Base-by-base conservation (phyloP, 2,797 vertebrate genomes). In the Rhinoraja longicauda region DNA sequence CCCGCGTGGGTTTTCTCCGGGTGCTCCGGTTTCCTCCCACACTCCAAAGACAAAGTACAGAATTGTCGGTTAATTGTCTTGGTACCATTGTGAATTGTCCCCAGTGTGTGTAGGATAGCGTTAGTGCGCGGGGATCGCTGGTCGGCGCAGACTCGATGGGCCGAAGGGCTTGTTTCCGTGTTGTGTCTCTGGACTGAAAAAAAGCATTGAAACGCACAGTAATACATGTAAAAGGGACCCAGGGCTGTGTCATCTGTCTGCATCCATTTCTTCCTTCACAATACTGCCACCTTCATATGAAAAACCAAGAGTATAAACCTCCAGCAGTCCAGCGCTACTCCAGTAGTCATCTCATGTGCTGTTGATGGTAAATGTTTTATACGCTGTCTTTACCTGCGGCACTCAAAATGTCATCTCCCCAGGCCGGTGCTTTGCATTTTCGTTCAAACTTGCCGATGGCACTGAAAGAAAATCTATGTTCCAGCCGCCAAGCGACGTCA, bases 281-380 rank as follows among this genome's bases (percentile, higher is more conserved):
- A 88, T 24, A 88, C 84, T 88, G 84, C 84, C 84, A 88, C 59
- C 84, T 88, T 88, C 84, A 88, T 62, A 53, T 88, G 62, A 67
- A 9, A 67, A 36, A 19, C 57, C n/a, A 57, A 17, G 84, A 67
- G 59, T 36, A 3, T 67, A 32, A 29, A 24, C n/a, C 17, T 1
- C 19, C n/a, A 64, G 62, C 84, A 88, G 84, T 62, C 64, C 62
- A 32, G 62, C 0, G 15, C 62, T 67, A 17, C 7, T 88, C 67
- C 84, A 36, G 84, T 36, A 62, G 62, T 86, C 82, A 64, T n/a
- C 62, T n/a, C 59, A 86, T 32, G n/a, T 36, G 36, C 17, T 21
- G n/a, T 88, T 88, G 84, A 88, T 67, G 36, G 59, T 36, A 9
- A 36, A 88, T 67, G 84, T 67, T 88, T 88, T 88, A 67, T 64